Base-by-base conservation (phyloP, 2,113 vertebrate genomes). In the Corythaeola cristata region DNA sequence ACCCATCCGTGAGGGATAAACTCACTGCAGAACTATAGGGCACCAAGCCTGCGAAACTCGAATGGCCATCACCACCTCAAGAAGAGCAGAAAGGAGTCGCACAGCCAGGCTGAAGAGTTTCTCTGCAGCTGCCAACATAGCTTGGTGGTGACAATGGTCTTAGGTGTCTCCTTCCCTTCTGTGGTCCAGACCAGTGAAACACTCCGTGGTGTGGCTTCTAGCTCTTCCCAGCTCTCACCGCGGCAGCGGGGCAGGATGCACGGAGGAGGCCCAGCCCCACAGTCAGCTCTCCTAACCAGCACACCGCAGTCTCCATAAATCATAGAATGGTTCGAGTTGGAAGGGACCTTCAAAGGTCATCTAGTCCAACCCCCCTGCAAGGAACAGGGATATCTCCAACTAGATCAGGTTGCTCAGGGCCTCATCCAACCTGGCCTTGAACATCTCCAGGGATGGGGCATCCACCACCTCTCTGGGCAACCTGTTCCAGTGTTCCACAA, bases 221-320 rank as follows among this genome's bases (percentile, higher is more conserved):
- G 33, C 4, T n/a, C 83, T 37, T 60, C 26, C 62, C 67, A 71
- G 28, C 35, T n/a, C 84, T n/a, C 32, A 10, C 35, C 12, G 30
- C 18, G 76, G 72, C 37, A 45, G 58, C 0, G 0, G 23, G 5
- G 11, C 33, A 60, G 52, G 59, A 13, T 58, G 30, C 32, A 20
- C 4, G 0, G 17, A 45, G 45, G 18, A 32, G 17, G 12, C 28
- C 9, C 37, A 33, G 49, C 18, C 26, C 21, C 30, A 11, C 0
- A 22, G n/a, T 26, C 32, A 92, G 3, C 72, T 27, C 39, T 41
- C 39, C 30, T 11, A 35, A 35, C 33, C 15, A 5, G 33, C 47
- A 30, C 39, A 6, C 35, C 17, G 8, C 30, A 37, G 7, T 3
- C n/a, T 39, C 45, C 23, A 12, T 60, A 41, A 41, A 41, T 41